These are phyloP conservation scores for Vultur gryphus DNA, from an alignment of 2,797 vertebrate genomes.

Conservation along the genomic window DNA sequence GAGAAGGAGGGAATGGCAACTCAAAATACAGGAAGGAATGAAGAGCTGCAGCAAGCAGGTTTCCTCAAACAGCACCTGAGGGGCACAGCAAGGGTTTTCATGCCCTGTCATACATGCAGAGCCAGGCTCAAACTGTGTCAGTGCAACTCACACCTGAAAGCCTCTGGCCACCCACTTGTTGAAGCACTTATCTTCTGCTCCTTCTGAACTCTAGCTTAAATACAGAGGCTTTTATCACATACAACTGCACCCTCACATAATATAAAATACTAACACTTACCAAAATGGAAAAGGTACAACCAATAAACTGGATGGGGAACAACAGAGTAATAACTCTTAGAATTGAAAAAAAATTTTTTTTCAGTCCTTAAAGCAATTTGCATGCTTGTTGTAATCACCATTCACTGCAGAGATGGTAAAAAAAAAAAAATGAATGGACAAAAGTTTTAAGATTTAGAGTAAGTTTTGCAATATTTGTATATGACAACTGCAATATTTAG, in stretches of 20 bases:
- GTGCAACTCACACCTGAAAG: background rate
- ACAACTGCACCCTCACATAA: background rate
- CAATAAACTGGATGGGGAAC: background rate
- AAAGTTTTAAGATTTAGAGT: background rate
- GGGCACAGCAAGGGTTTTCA: background rate
- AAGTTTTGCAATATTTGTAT: background rate
- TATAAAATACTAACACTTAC: background rate
- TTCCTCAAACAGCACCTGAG: background rate
- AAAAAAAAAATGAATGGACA: background rate
- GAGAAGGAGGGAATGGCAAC: background rate
- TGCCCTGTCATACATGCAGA: accelerated
- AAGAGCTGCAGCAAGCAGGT: background rate
- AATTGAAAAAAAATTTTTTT: accelerated
- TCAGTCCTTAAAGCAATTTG: background rate
- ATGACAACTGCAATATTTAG: background rate
- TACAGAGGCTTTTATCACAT: background rate
- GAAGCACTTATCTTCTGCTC: background rate
- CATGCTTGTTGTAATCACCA: background rate
- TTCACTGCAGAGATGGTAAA: background rate
- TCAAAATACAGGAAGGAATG: background rate
- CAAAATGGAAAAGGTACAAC: background rate
- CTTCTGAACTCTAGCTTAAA: background rate
- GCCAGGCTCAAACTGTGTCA: background rate
- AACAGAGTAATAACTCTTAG: background rate
- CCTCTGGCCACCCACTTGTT: background rate